Evolutionary conservation across 2,113 vertebrate genomes (phyloP), one percentile per base, ranked within the genome.

Genomic region (Scophthalmus maximus): DNA sequence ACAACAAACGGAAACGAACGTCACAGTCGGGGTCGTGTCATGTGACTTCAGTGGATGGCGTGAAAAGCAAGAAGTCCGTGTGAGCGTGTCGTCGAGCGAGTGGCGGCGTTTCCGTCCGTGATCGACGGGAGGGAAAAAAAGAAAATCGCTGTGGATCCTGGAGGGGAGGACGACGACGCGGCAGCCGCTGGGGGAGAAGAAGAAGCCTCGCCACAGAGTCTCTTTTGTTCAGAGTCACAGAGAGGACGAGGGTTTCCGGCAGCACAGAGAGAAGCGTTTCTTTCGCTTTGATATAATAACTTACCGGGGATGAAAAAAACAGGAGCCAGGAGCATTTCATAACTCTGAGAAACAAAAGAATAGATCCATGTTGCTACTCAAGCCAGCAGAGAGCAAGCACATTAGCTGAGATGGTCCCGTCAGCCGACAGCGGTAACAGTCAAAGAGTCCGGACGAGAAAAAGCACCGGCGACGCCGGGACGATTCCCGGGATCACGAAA

Each of bases 381-480:
- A 90, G 89, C 92, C 91, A 92, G 92, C 91, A 91, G 91, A 90
- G 91, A 80, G 87, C 89, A 86, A 90, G 85, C 78, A 69, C 50
- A n/a, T n/a, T n/a, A 70, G 81, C 59, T 46, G 71, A 68, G 49
- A 57, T 11, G 61, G 63, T 56, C 34, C n/a, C 23, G 42, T 68
- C 60, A 66, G 86, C 81, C 52, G 36, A 62, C 78, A 76, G 80
- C 75, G 64, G 78, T 81, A 88, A 83, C 79, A 79, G 88, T 85
- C 81, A 73, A n/a, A 44, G 27, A 69, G 68, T 76, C 62, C 64
- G 32, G 63, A 50, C 49, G 7, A 15, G n/a, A n/a, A n/a, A n/a
- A 32, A n/a, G 71, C 53, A 51, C 25, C 12, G 8, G 2, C 22
- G 20, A 34, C 25, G 49, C 59, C 23, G 8, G 6, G 53, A 32